phyloP scores from a whole-genome alignment of 2,113 vertebrate species.

The Apistogramma diplotaenia region DNA sequence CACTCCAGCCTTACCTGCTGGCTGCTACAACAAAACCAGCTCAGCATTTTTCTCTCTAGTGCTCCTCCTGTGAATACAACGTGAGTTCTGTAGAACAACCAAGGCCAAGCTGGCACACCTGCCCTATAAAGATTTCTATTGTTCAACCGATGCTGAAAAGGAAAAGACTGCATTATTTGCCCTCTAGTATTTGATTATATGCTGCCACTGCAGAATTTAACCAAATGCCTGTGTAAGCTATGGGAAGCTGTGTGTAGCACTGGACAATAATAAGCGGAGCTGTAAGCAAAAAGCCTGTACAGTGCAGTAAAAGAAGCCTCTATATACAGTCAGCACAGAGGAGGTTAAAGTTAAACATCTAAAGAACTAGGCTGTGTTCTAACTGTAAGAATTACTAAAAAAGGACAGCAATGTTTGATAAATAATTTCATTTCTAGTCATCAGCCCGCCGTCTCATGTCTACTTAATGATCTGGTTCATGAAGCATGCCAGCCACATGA shows the following conservation, averaged over 20 bases:
- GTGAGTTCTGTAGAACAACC: slow-evolving; percentile 37
- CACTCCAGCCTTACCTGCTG: slow-evolving; percentile 43
- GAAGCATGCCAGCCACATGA: background rate
- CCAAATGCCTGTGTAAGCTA: slow-evolving; percentile 33
- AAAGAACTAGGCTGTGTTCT: background rate
- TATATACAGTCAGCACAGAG: background rate
- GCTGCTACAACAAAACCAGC: slow-evolving; percentile 41
- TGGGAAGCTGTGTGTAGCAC: background rate
- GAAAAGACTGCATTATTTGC: slow-evolving; percentile 36
- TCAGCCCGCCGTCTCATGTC: background rate
- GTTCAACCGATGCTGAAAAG: slow-evolving; percentile 53
- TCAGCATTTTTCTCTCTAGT: slow-evolving; percentile 54
- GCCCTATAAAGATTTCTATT: slow-evolving; percentile 53
- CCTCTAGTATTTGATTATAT: slow-evolving; percentile 36
- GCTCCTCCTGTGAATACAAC: slow-evolving; percentile 43
- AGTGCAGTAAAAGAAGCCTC: background rate
- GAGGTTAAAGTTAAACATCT: background rate
- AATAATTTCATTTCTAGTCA: background rate
- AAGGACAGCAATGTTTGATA: background rate
- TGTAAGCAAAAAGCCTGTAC: background rate
- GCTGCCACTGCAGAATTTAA: slow-evolving; percentile 46
- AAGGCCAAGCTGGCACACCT: slow-evolving; percentile 59
- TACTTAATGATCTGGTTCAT: slow-evolving; percentile 9
- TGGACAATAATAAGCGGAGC: background rate
- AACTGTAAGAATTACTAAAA: background rate